phyloP scores from a whole-genome alignment of 2,888 invertebrate species.

The Hemithea aestivaria region DNA sequence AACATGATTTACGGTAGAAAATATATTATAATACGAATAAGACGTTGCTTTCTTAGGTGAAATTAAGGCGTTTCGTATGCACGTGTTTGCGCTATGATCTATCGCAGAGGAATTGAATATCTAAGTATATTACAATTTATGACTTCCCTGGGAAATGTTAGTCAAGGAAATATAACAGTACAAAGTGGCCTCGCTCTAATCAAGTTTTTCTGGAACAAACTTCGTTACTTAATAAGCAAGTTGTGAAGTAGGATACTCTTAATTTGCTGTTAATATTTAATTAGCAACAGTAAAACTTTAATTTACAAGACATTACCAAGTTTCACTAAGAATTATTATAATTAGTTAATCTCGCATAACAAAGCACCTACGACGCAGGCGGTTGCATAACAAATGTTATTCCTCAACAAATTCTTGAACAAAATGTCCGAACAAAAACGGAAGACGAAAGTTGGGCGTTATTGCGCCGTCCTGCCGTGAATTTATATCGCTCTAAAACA shows the following conservation, averaged over 20 bases:
- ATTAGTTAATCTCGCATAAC: slow-evolving; percentile 36
- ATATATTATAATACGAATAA: slow-evolving; percentile 72
- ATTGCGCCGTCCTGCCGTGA: slow-evolving; percentile 58
- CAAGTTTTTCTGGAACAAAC: too few species aligned
- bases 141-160: slow-evolving; percentile 12
- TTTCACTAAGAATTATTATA: slow-evolving; percentile 23
- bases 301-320: slow-evolving; percentile 19
- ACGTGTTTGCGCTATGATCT: slow-evolving; percentile 51
- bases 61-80: slow-evolving; percentile 57
- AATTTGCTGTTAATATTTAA: slow-evolving; percentile 14
- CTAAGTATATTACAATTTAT: slow-evolving; percentile 22
- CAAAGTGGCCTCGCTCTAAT: background rate
- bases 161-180: slow-evolving; percentile 5
- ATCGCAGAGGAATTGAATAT: slow-evolving; percentile 31
- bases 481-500: slow-evolving; percentile 74
- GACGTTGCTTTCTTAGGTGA: slow-evolving; percentile 69
- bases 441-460: slow-evolving; percentile 70
- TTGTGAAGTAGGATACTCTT: background rate
- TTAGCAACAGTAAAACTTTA: slow-evolving; percentile 10
- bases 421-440: slow-evolving; percentile 67
- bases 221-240: too few species aligned
- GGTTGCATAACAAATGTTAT: slow-evolving; percentile 69
- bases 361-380: slow-evolving; percentile 52
- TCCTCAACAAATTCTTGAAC: slow-evolving; percentile 49
- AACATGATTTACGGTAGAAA: slow-evolving; percentile 73